Evolutionary conservation across 2,797 vertebrate species (phyloP).

Genomic region (Megaceryle alcyon): DNA sequence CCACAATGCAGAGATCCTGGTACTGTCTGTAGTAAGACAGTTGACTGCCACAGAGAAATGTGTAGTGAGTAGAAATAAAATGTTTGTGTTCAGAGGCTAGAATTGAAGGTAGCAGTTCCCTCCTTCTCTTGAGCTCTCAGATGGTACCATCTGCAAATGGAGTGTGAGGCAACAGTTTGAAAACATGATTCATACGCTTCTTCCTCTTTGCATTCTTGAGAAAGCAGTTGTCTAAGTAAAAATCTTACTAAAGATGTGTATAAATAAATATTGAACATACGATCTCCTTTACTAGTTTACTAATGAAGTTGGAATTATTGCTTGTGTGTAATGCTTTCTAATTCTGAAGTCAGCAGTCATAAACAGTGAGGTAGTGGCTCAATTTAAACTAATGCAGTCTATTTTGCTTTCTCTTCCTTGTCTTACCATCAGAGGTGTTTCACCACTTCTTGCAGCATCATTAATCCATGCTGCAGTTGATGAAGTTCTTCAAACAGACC

Average conservation of each 20-base stretch:
- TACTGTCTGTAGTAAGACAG: neutral
- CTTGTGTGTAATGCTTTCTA: neutral
- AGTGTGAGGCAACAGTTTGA: slow-evolving; percentile 44
- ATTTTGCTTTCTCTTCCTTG: neutral
- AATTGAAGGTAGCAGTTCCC: neutral
- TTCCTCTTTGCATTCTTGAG: slow-evolving; percentile 14
- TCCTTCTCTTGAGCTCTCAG: neutral
- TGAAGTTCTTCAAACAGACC: slow-evolving; percentile 82
- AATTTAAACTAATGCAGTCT: neutral
- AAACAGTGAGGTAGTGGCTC: neutral
- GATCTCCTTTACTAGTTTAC: slow-evolving; percentile 20
- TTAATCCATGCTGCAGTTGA: slow-evolving; percentile 83
- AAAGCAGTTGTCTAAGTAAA: slow-evolving; percentile 23
- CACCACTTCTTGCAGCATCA: slow-evolving; percentile 75
- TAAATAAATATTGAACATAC: slow-evolving; percentile 46
- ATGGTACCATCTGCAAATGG: neutral
- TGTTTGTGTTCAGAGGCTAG: neutral
- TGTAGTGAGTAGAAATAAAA: neutral
- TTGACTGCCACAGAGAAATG: neutral
- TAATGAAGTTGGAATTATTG: neutral
- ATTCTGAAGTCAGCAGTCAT: neutral
- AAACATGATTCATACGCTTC: slow-evolving; percentile 36
- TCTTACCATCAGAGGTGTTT: slow-evolving; percentile 77
- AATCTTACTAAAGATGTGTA: neutral
- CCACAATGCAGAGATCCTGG: neutral